These are phyloP conservation scores for Spilosoma lubricipeda DNA, from an alignment of 2,888 invertebrate species.

Conservation along the genomic window DNA sequence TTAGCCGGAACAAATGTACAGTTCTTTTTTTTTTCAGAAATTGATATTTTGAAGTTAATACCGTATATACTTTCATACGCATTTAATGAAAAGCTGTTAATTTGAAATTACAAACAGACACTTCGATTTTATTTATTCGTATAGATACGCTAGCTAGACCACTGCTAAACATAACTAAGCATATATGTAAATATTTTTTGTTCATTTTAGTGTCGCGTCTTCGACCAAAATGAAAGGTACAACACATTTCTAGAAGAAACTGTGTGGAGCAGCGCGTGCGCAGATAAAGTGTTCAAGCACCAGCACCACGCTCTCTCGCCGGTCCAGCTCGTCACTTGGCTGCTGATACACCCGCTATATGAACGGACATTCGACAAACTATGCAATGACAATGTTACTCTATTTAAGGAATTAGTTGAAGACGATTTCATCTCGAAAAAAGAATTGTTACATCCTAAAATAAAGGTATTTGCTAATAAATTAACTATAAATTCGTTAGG, in stretches of 20 bases:
- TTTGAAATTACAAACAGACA: too few relatives aligned
- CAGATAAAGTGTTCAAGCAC: conserved; percentile 48
- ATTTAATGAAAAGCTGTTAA: too few relatives aligned
- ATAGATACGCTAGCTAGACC: too few relatives aligned
- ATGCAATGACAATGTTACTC: conserved; percentile 58
- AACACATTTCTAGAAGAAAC: conserved; percentile 87
- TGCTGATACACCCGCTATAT: conserved; percentile 47
- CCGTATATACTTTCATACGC: too few relatives aligned
- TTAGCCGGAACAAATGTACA: too few relatives aligned
- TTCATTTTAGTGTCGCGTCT: conserved; percentile 84
- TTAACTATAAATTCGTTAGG: conserved; percentile 21
- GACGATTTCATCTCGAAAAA: conserved; percentile 31
- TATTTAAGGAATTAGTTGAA: conserved; percentile 50
- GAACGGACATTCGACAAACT: conserved; percentile 54
- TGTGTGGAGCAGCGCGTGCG: conserved; percentile 69
- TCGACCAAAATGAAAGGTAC: conserved; percentile 88
- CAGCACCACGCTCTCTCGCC: conserved; percentile 4
- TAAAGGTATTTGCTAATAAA: conserved; percentile 57
- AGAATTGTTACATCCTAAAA: conserved; percentile 61
- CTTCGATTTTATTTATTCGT: too few relatives aligned
- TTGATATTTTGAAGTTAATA: too few relatives aligned
- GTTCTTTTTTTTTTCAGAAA: too few relatives aligned
- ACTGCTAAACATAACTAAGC: too few relatives aligned
- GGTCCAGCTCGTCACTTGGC: conserved; percentile 25
- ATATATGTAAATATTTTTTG: background rate